Percentiles rank a stretch among this genome's conserved stretches.
Evolutionary conservation across 2,797 vertebrate species (phyloP).

Genomic region (Eulemur albifrons): DNA sequence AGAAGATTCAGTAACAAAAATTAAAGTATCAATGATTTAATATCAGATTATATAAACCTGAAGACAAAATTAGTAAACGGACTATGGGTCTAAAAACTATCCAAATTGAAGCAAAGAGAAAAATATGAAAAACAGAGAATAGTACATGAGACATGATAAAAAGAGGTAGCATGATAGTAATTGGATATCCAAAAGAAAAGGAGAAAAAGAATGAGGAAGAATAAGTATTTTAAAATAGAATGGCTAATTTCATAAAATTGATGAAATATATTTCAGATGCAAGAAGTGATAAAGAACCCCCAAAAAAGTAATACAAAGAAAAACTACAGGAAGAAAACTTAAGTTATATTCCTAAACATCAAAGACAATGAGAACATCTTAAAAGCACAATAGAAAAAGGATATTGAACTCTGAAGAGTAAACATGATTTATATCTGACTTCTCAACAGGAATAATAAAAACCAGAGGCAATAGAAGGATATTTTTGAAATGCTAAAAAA

Average conservation of each 20-base stretch:
- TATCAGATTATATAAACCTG: no score
- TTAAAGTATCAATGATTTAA: background rate
- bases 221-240: background rate
- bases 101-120: no score
- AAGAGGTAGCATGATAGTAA: background rate
- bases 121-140: background rate
- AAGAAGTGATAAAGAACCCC: background rate
- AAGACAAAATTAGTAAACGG: no score
- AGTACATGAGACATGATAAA: background rate
- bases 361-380: background rate
- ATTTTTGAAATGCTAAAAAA: background rate
- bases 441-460: background rate
- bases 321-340: background rate
- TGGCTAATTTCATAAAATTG: background rate
- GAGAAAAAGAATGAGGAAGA: background rate
- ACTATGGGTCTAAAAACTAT: no score
- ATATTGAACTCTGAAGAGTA: background rate
- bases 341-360: background rate
- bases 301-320: background rate
- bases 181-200: background rate
- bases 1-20: background rate
- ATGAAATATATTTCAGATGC: background rate
- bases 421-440: background rate
- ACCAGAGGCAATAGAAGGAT: background rate
- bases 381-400: background rate